Conservation (phyloP, 2,888 invertebrate genomes). For the Macrophya alboannulata region DNA sequence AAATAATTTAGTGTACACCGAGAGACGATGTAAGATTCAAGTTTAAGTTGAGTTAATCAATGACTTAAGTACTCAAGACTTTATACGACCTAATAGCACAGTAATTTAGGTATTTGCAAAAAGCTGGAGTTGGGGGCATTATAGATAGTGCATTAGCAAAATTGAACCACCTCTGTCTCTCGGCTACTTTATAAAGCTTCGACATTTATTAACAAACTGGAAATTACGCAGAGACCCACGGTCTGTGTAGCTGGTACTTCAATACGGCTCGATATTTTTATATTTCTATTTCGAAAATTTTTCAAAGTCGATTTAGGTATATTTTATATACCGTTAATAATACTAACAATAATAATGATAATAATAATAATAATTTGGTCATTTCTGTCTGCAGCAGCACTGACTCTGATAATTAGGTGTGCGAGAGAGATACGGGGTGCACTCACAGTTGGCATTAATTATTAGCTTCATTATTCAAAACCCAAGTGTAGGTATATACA, state of each 20-base stretch:
- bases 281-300: too few relatives aligned
- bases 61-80: slow-evolving; percentile 62
- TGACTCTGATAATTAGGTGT: neutral
- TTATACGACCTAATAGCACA: slow-evolving; percentile 61
- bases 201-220: neutral
- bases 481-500: neutral
- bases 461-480: slow-evolving; percentile 23
- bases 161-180: slow-evolving; percentile 70
- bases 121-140: neutral
- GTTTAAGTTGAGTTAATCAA: slow-evolving; percentile 53
- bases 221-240: neutral
- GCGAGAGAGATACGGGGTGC: neutral
- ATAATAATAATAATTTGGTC: neutral
- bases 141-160: slow-evolving; percentile 74
- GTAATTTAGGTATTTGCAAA: slow-evolving; percentile 24
- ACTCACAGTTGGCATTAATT: slow-evolving; percentile 8
- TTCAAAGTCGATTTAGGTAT: neutral
- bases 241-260: too few relatives aligned
- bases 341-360: neutral
- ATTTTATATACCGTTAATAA: neutral
- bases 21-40: neutral
- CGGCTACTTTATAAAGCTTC: neutral
- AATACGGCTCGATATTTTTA: too few relatives aligned
- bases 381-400: slow-evolving; percentile 3
- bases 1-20: slow-evolving; percentile 35